Base-by-base conservation (phyloP, 2,113 vertebrate genomes). In the Salvelinus namaycush region DNA sequence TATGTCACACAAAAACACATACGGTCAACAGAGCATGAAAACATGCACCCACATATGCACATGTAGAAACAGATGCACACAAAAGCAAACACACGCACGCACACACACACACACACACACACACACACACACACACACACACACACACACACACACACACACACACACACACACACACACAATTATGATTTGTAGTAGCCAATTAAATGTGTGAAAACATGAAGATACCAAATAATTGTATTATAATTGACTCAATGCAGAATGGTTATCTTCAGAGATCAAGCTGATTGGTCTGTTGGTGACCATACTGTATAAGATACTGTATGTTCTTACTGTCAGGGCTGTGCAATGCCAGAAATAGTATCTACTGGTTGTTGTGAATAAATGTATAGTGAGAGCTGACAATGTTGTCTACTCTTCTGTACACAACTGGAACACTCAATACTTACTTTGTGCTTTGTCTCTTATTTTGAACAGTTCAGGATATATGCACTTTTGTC, bases 131-230 rank as follows among this genome's bases (percentile, higher is more conserved):
- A 27, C 54, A 78, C 13, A 73, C 54, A 44, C 34, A 64, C 22
- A 24, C 16, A 76, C 66, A 34, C 72, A 60, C 72, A 72, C 59
- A 74, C 62, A 54, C 3, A 3, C 20, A 78, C 74, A 67, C 26
- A 39, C 57, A 26, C 54, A 39, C 29, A 24, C 16, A 31, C 54
- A 62, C 72, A 73, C 57, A n/a, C 18, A 60, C 3, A 71, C 57
- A 75, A 73, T 80, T 73, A 16, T 68, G 44, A 79, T 80, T 72
- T 89, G 84, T 85, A 84, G 79, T 76, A 84, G 79, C 86, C 92
- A 94, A 93, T 92, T 92, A 94, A 91, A 92, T 89, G 92, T 93
- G 91, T 88, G 87, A 93, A 90, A 73, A 83, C 79, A 81, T 81
- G 77, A 34, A 57, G n/a, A 72, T 27, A 76, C 39, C 79, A 83